phyloP scores from a whole-genome alignment of 2,797 vertebrate genomes.

The Hipposideros larvatus region DNA sequence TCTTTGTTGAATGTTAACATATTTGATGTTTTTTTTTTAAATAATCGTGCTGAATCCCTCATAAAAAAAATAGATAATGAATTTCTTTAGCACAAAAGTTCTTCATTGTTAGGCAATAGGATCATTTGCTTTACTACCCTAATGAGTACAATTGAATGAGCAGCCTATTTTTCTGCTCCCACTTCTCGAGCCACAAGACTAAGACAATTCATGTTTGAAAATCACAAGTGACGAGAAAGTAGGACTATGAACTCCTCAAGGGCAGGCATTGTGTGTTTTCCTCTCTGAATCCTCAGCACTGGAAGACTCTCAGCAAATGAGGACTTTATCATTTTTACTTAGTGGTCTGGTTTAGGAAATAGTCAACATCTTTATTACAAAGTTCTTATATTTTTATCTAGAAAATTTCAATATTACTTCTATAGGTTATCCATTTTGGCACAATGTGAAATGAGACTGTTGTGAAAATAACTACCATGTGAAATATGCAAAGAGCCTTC shows the following conservation, averaged over 20 bases:
- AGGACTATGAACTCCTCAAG: neutral
- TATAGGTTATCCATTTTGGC: neutral
- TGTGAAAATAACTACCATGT: neutral
- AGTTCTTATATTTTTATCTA: neutral
- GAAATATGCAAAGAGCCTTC: neutral
- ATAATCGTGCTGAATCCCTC: neutral
- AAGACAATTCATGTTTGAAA: neutral
- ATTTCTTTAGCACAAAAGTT: constrained; percentile 3
- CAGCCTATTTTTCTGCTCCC: neutral
- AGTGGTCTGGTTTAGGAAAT: neutral
- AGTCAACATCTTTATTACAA: neutral
- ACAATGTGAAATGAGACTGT: neutral
- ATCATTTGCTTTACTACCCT: neutral
- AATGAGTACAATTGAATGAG: neutral
- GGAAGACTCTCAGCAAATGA: neutral
- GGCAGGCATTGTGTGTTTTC: neutral
- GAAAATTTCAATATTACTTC: neutral
- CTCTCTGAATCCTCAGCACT: neutral
- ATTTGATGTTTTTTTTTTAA: neutral
- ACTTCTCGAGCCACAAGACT: neutral
- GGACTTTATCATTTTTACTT: neutral
- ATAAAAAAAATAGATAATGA: neutral
- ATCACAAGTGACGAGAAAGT: neutral
- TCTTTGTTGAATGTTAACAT: neutral
- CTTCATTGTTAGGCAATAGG: neutral